Evolutionary conservation across 2,888 invertebrate genomes (phyloP).

Genomic region (Suillia variegata): DNA sequence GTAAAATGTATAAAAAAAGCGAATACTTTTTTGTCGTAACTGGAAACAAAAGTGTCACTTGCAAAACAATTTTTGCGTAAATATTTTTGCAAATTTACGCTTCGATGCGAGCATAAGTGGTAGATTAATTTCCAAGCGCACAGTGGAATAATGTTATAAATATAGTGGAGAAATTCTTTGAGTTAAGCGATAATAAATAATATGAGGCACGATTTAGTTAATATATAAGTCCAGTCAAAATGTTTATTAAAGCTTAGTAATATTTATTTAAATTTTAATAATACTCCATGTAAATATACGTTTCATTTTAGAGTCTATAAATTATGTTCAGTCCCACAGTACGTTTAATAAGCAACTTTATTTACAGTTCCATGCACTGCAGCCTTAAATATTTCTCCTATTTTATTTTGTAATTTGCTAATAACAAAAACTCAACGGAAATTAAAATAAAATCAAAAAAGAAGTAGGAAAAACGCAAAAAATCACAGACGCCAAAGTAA

Average conservation of each 20-base stretch:
- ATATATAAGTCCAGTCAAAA: too few species aligned
- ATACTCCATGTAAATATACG: too few species aligned
- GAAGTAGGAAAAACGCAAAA: slow-evolving; percentile 27
- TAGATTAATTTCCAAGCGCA: slow-evolving; percentile 47
- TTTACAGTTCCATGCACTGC: not conserved
- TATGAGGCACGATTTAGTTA: too few species aligned
- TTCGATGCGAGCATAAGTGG: slow-evolving; percentile 47
- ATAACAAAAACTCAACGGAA: slow-evolving; percentile 29
- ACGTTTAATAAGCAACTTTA: not conserved
- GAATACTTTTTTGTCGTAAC: not conserved
- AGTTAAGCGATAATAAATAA: too few species aligned
- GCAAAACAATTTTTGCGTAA: slow-evolving; percentile 44
- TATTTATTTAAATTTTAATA: too few species aligned
- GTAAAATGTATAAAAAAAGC: not conserved
- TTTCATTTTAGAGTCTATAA: too few species aligned
- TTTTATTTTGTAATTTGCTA: not conserved
- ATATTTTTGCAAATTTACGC: slow-evolving; percentile 43
- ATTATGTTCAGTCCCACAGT: too few species aligned
- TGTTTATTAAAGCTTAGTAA: too few species aligned
- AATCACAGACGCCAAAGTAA: slow-evolving; percentile 55
- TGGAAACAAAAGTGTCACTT: slow-evolving; percentile 46
- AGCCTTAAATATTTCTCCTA: not conserved
- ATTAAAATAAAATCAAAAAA: slow-evolving; percentile 37
- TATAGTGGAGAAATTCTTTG: too few species aligned
- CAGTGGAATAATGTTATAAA: slow-evolving; percentile 30